phyloP scores from a whole-genome alignment of 2,113 vertebrate genomes.

The Otis tarda region DNA sequence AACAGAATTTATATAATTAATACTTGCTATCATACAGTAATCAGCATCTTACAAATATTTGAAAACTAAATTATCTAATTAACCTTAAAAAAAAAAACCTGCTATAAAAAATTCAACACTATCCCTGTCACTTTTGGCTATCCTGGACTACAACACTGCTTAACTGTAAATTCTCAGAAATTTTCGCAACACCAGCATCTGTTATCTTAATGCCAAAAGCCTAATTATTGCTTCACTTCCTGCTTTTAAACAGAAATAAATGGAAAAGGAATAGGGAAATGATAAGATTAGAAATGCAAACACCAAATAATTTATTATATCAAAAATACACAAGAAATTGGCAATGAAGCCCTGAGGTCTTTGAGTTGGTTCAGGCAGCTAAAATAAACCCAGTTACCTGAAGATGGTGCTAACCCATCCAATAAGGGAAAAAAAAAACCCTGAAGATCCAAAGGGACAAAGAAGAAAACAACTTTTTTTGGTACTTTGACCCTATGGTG shows the following conservation, averaged over 20 bases:
- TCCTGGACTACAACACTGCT: background rate
- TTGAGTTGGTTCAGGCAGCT: background rate
- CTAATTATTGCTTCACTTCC: background rate
- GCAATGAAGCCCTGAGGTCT: background rate
- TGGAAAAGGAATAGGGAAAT: background rate
- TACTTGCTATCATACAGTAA: background rate
- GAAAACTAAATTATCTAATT: background rate
- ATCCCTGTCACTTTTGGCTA: background rate
- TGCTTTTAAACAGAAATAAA: background rate
- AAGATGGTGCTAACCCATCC: slow-evolving; percentile 57
- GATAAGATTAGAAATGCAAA: background rate
- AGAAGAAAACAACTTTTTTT: background rate
- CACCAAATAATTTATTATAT: background rate
- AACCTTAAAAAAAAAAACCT: background rate
- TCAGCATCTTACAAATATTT: background rate
- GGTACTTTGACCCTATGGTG: slow-evolving; percentile 64
- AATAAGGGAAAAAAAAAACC: rapidly evolving
- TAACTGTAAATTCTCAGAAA: background rate
- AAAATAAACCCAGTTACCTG: background rate
- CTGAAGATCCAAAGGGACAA: background rate
- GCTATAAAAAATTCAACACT: background rate
- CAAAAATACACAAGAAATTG: background rate
- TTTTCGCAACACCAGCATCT: background rate
- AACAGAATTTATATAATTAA: background rate
- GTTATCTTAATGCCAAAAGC: background rate